Evolutionary conservation across 1,140 invertebrate species (phyloP).

Genomic region (Telenomus remus): DNA sequence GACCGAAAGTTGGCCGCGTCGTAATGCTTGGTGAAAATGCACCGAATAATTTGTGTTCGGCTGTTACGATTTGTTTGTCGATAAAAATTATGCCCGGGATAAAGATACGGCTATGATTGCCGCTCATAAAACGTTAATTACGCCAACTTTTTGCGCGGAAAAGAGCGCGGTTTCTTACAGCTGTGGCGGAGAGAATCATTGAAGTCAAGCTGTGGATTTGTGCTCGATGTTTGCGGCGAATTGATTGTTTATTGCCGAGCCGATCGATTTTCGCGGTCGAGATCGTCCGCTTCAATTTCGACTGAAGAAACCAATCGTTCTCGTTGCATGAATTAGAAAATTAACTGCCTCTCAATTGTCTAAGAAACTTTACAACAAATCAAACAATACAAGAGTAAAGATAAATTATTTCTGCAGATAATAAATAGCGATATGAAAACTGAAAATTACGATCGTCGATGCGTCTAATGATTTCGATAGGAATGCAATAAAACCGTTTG

Average conservation of each 20-base stretch:
- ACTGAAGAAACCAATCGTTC: conserved; percentile 18
- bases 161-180: conserved; percentile 37
- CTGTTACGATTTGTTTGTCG: conserved; percentile 57
- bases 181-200: conserved; percentile 11
- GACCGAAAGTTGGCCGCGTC: conserved; percentile 53
- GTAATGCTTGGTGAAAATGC: conserved; percentile 59
- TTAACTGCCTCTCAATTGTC: neutral
- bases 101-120: conserved; percentile 42
- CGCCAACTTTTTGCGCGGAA: conserved; percentile 45
- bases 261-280: conserved; percentile 34
- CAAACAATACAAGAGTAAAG: too few species aligned
- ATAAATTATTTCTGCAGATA: too few species aligned
- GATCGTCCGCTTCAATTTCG: conserved; percentile 27
- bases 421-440: neutral
- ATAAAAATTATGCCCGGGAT: conserved; percentile 53
- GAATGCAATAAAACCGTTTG: neutral
- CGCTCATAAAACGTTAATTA: conserved; percentile 54
- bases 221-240: conserved; percentile 13
- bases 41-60: conserved; percentile 56
- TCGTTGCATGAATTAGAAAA: conserved; percentile 34
- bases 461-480: neutral
- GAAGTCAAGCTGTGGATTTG: conserved; percentile 23
- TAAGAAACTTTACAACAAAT: too few species aligned
- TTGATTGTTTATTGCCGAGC: conserved; percentile 46
- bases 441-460: neutral